phyloP scores from a whole-genome alignment of 1,140 invertebrate species.

The Gonioctena quinquepunctata region DNA sequence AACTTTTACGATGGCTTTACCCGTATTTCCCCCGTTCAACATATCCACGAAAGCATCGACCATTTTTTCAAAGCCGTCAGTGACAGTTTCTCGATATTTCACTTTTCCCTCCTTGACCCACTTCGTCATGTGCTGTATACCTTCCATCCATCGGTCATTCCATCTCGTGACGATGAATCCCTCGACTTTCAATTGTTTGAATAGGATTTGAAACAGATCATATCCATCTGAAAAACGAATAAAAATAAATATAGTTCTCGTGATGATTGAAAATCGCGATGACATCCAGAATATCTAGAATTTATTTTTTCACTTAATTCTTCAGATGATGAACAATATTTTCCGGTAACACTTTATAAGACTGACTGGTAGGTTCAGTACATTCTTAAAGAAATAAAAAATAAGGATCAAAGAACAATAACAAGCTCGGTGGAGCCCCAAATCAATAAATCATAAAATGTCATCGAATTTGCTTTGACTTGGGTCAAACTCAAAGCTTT shows the following conservation, averaged over 20 bases:
- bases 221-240: constrained; percentile 50
- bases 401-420: too few relatives aligned
- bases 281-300: constrained; percentile 59
- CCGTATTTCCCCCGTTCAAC: constrained; percentile 65
- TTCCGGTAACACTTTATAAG: neutral
- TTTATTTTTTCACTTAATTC: neutral
- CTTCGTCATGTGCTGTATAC: constrained; percentile 61
- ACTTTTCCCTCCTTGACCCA: constrained; percentile 65
- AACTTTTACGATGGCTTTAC: constrained; percentile 64
- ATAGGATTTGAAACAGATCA: constrained; percentile 33
- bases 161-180: constrained; percentile 66
- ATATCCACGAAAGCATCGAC: constrained; percentile 66
- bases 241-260: constrained; percentile 47
- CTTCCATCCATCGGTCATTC: constrained; percentile 63
- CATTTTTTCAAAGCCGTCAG: constrained; percentile 69
- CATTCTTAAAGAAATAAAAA: neutral
- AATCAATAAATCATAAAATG: too few relatives aligned
- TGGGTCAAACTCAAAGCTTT: too few relatives aligned
- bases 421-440: too few relatives aligned
- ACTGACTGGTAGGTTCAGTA: neutral
- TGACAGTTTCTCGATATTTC: constrained; percentile 64
- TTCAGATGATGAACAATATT: neutral
- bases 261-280: constrained; percentile 63
- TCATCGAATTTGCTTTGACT: too few relatives aligned
- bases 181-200: constrained; percentile 64